Conservation (phyloP, 2,888 invertebrate genomes). For the Patella depressa region DNA sequence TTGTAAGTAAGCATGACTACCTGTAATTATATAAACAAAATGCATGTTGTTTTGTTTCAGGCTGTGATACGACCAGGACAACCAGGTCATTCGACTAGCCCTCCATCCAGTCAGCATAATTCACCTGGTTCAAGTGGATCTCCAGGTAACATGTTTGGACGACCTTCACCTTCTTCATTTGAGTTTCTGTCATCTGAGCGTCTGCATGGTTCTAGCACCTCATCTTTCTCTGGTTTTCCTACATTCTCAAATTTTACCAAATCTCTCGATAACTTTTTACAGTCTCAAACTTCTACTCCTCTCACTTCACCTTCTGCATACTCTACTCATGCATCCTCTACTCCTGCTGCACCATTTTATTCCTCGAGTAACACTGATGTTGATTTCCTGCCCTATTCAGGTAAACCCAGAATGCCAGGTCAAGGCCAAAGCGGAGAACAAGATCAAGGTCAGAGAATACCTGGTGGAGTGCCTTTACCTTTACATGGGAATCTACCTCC, state of each 20-base stretch:
- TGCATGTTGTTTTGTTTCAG: slow-evolving; percentile 3
- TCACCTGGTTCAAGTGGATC: not conserved
- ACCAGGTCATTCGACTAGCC: not conserved
- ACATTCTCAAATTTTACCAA: slow-evolving; percentile 2
- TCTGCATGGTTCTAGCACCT: not conserved
- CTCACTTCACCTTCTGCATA: not conserved
- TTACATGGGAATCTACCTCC: slow-evolving; percentile 35
- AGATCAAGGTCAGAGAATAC: slow-evolving; percentile 32
- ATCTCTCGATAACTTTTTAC: slow-evolving; percentile 8
- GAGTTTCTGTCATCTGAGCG: not conserved
- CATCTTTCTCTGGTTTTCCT: slow-evolving; percentile 1
- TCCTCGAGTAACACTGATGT: slow-evolving; percentile 19
- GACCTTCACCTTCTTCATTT: slow-evolving; percentile 10
- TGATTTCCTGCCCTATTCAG: slow-evolving; percentile 23
- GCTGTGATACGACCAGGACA: not conserved
- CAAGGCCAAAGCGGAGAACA: slow-evolving; percentile 13
- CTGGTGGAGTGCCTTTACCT: slow-evolving; percentile 38
- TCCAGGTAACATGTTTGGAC: slow-evolving; percentile 9
- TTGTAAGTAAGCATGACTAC: not conserved
- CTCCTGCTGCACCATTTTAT: slow-evolving; percentile 5
- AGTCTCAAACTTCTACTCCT: not conserved
- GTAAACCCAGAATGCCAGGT: slow-evolving; percentile 24
- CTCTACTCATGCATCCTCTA: slow-evolving; percentile 16
- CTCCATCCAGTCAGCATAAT: slow-evolving; percentile 7
- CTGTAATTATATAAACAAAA: too few species aligned